These are phyloP conservation scores for Pyrocephalus nanus DNA, from an alignment of 2,797 vertebrate genomes.

Conservation along the genomic window DNA sequence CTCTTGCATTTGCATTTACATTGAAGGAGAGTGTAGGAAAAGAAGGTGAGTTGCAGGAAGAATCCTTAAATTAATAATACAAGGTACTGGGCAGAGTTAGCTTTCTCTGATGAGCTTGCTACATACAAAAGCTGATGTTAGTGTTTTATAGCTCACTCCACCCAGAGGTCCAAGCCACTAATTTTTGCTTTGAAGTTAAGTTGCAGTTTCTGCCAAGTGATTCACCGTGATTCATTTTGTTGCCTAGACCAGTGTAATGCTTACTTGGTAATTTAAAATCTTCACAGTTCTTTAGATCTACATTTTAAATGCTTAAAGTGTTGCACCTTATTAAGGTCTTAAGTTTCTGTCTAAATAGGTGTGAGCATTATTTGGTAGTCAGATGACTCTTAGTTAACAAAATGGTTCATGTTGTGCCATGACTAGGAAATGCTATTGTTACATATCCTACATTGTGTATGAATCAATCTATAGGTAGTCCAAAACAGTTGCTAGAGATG, in stretches of 20 bases:
- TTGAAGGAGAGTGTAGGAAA: background rate
- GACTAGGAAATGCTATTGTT: constrained; percentile 40
- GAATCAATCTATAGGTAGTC: constrained; percentile 21
- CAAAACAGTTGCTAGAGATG: background rate
- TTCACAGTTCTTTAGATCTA: constrained; percentile 54
- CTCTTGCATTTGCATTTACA: background rate
- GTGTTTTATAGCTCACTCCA: constrained; percentile 61
- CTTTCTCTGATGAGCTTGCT: constrained; percentile 26
- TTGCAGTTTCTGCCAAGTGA: constrained; percentile 66
- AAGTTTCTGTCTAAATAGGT: constrained; percentile 56
- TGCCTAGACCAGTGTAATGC: constrained; percentile 43
- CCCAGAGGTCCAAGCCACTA: constrained; percentile 22
- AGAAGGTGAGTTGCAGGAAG: background rate
- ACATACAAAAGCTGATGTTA: constrained; percentile 57
- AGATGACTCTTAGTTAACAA: constrained; percentile 55
- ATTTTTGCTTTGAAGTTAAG: constrained; percentile 74
- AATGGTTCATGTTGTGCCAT: constrained; percentile 58
- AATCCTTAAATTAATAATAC: background rate
- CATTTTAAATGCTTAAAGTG: constrained; percentile 56
- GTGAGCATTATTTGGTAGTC: constrained; percentile 12
- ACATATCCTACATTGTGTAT: constrained; percentile 7
- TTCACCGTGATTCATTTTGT: constrained; percentile 67
- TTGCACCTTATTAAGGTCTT: constrained; percentile 27
- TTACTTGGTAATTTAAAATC: constrained; percentile 59
- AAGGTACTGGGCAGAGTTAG: constrained; percentile 29